Base-by-base conservation (phyloP, 2,888 invertebrate species). In the Dysmachus trigonus region DNA sequence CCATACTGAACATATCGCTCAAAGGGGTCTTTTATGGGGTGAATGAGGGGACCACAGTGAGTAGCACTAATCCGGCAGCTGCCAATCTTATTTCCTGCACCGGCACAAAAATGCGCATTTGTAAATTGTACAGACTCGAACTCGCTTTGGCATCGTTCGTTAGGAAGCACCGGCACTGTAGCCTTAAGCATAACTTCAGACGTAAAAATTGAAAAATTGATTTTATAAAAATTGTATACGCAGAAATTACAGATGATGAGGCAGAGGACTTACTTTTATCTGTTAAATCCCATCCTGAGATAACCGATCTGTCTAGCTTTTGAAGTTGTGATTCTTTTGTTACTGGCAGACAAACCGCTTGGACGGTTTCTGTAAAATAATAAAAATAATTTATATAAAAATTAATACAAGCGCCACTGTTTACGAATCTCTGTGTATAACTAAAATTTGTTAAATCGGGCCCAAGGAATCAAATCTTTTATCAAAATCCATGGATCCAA, bases 31-130 rank as follows among this genome's bases (percentile, higher is more conserved):
- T 85, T 86, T 0, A 88, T 89, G 0, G 90, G 87, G 0, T 89
- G 79, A 89, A 91, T 47, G 89, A 90, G 51, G 89, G 90, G 88
- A 89, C 91, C 77, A 88, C 89, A 87, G 7, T n/a, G n/a, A n/a
- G 90, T 87, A 88, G 89, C 88, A 73, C 89, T 86, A 86, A 76
- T 76, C n/a, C n/a, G n/a, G 73, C 87, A 88, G 0, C 87, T 73
- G 77, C 87, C 88, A 0, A 88, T 85, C 18, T 87, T 72, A 15
- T 87, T 86, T n/a, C 87, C 86, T 10, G 94, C 94, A 1, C 94
- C 94, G 18, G 93, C 94, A 88, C 94, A 94, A 0, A 94, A 88
- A 89, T 94, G 94, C 15, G 90, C 92, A 22, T 89, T 83, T 0
- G 89, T 89, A 3, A 93, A 88, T 41, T 1, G 74, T 10, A 85